Conservation (phyloP, 2,113 vertebrate genomes). For the Falcunculus frontatus region DNA sequence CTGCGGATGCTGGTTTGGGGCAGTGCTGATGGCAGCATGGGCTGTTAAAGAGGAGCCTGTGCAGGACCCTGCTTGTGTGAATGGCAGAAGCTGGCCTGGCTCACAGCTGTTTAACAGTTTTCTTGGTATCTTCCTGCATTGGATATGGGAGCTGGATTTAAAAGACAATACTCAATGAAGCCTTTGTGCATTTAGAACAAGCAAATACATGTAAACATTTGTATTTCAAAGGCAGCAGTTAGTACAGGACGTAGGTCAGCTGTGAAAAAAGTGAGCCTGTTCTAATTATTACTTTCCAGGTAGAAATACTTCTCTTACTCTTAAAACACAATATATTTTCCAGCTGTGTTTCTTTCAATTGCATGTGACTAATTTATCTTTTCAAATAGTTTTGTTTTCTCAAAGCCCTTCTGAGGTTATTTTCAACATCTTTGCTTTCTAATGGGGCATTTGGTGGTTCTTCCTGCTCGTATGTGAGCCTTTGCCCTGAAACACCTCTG, state of each 20-base stretch:
- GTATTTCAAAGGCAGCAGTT: not conserved
- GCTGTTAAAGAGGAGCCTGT: not conserved
- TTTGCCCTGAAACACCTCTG: not conserved
- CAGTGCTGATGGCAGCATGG: not conserved
- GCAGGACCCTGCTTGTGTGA: not conserved
- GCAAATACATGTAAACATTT: not conserved
- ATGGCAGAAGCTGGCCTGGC: not conserved
- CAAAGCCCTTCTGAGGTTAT: not conserved
- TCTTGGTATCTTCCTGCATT: not conserved
- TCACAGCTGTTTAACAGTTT: not conserved
- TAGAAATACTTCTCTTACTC: not conserved
- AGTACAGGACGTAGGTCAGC: not conserved
- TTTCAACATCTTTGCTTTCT: not conserved
- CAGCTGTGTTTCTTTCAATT: not conserved
- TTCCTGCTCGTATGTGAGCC: not conserved
- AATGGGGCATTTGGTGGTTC: not conserved
- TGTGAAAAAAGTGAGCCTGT: not conserved
- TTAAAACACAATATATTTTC: not conserved
- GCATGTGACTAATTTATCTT: not conserved
- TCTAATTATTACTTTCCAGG: not conserved
- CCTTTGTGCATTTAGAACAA: not conserved
- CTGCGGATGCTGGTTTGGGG: not conserved
- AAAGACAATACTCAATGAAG: not conserved
- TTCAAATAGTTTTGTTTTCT: not conserved
- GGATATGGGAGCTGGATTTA: not conserved